Percentiles rank a stretch among this genome's conserved stretches.
These are phyloP conservation scores for Mesorhabditis spiculigera DNA, from an alignment of 2,888 invertebrate species.

Conservation along the genomic window DNA sequence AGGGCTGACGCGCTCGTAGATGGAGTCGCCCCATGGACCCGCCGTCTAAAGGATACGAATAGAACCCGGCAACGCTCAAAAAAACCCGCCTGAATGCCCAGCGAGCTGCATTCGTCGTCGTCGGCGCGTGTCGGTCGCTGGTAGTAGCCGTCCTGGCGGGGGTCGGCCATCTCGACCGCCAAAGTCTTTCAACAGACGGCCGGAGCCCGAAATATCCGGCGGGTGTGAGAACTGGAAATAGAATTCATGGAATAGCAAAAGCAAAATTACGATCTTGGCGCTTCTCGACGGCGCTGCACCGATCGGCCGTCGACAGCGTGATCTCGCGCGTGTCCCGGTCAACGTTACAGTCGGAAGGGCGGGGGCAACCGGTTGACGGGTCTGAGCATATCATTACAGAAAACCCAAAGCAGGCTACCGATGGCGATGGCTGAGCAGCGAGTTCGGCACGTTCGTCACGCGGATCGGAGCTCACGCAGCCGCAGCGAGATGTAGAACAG, in stretches of 20 bases:
- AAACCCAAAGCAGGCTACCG: too few species aligned
- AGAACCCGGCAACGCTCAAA: background rate
- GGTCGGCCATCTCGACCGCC: background rate
- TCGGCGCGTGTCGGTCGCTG: background rate
- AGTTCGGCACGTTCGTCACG: background rate
- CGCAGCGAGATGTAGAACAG: background rate
- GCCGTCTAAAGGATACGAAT: background rate
- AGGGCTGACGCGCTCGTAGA: background rate
- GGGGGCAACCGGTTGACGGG: too few species aligned
- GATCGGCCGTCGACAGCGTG: background rate
- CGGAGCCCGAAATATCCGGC: background rate
- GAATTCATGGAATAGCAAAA: too few species aligned
- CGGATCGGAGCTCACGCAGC: background rate
- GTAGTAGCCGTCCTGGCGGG: background rate
- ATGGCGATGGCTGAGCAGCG: too few species aligned
- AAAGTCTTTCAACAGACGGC: background rate
- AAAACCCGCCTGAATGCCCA: background rate
- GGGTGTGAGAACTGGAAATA: background rate
- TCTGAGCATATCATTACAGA: too few species aligned
- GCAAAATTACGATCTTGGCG: background rate
- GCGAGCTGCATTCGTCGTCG: background rate
- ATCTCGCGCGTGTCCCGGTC: background rate
- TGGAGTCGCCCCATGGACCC: slow-evolving; percentile 2
- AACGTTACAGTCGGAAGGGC: background rate
- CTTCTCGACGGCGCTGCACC: background rate